Conservation (phyloP, 2,797 vertebrate genomes). For the Sandelia bainsii region DNA sequence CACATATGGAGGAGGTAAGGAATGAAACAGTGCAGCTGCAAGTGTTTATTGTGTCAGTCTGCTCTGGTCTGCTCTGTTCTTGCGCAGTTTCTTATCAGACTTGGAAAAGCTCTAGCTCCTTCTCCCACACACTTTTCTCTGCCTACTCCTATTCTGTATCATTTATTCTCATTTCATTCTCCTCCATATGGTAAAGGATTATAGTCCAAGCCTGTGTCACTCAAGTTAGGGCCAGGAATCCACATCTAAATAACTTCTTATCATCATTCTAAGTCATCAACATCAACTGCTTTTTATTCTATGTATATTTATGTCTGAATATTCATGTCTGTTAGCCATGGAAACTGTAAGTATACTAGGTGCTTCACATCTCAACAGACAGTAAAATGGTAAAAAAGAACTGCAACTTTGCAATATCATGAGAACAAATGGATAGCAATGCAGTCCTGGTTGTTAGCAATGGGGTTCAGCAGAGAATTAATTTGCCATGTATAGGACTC, state of each 20-base stretch:
- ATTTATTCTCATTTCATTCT: conserved; percentile 58
- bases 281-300: not conserved
- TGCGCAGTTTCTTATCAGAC: conserved; percentile 72
- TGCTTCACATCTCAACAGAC: conserved; percentile 1
- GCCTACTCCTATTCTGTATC: conserved; percentile 45
- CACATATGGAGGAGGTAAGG: conserved; percentile 61
- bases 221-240: conserved; percentile 16
- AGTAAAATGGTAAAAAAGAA: conserved; percentile 20
- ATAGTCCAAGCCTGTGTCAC: conserved; percentile 25
- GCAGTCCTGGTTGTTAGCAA: conserved; percentile 10
- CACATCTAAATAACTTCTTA: conserved; percentile 44
- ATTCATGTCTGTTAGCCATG: too few species aligned
- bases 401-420: conserved; percentile 1
- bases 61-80: conserved; percentile 59
- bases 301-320: too few species aligned
- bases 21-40: conserved; percentile 74
- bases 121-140: conserved; percentile 64
- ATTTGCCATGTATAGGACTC: conserved; percentile 38
- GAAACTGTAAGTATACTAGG: not conserved
- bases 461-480: conserved; percentile 16
- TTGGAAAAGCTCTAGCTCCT: conserved; percentile 67
- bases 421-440: conserved; percentile 16
- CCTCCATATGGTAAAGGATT: conserved; percentile 47
- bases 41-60: conserved; percentile 75
- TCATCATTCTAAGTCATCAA: not conserved